Conservation (phyloP, 2,888 invertebrate genomes). For the Clostera curtula region DNA sequence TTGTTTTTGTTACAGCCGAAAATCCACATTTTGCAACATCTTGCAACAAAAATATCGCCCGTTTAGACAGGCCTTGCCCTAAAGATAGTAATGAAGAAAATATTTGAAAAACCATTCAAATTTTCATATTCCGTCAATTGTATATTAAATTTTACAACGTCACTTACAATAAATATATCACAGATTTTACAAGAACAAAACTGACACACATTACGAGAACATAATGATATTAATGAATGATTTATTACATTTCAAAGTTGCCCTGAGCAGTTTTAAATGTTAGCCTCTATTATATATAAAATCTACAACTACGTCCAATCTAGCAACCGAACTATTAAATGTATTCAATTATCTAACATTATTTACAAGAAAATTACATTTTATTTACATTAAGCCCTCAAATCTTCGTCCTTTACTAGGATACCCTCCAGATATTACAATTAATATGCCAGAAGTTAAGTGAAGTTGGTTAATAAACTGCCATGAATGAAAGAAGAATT, state of each 20-base stretch:
- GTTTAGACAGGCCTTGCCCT: too few relatives aligned
- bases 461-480: too few relatives aligned
- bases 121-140: too few relatives aligned
- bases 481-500: too few relatives aligned
- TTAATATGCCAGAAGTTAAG: too few relatives aligned
- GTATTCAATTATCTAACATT: conserved; percentile 29
- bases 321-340: conserved; percentile 50
- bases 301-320: conserved; percentile 47
- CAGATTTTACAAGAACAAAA: conserved; percentile 69
- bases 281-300: conserved; percentile 37
- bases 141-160: conserved; percentile 55
- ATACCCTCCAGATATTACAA: too few relatives aligned
- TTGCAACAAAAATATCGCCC: too few relatives aligned
- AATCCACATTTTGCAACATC: too few relatives aligned
- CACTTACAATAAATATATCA: conserved; percentile 74
- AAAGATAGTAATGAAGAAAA: too few relatives aligned
- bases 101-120: conserved; percentile 26
- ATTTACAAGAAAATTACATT: conserved; percentile 53
- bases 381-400: conserved; percentile 33
- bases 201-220: conserved; percentile 31
- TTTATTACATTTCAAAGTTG: conserved; percentile 21
- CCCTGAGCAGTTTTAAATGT: conserved; percentile 29
- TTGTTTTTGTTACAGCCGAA: too few relatives aligned
- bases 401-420: too few relatives aligned
- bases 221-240: conserved; percentile 24